phyloP scores from a whole-genome alignment of 2,797 vertebrate species.

The Thunnus albacares region DNA sequence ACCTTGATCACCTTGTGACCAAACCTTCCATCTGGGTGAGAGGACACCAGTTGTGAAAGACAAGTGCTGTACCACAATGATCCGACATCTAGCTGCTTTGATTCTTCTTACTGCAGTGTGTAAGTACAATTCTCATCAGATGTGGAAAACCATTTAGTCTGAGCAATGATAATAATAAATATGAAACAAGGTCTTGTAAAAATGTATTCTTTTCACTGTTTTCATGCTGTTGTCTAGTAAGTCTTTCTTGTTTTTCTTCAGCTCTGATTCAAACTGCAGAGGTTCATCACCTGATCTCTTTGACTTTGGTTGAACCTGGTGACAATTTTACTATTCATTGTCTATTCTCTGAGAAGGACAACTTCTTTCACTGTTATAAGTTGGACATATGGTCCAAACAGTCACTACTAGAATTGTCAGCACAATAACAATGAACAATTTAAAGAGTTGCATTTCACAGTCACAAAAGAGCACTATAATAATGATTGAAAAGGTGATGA shows the following conservation, averaged over 20 bases:
- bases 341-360: accelerated
- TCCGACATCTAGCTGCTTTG: background rate
- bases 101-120: slow-evolving; percentile 27
- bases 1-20: background rate
- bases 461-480: accelerated
- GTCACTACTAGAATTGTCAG: accelerated
- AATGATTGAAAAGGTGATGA: too few relatives aligned
- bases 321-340: slow-evolving; percentile 23
- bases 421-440: accelerated
- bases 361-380: slow-evolving; percentile 17
- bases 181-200: too few relatives aligned
- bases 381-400: background rate
- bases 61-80: slow-evolving; percentile 20
- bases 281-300: background rate
- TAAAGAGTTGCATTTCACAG: background rate
- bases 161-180: too few relatives aligned
- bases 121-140: slow-evolving; percentile 10
- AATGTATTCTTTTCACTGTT: background rate
- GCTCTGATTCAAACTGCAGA: slow-evolving; percentile 9
- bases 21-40: slow-evolving; percentile 7
- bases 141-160: background rate
- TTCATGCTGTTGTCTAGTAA: background rate
- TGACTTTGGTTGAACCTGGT: slow-evolving; percentile 18
- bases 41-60: background rate
- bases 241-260: background rate